Conservation (phyloP, 2,888 invertebrate genomes). For the Carabus problematicus region DNA sequence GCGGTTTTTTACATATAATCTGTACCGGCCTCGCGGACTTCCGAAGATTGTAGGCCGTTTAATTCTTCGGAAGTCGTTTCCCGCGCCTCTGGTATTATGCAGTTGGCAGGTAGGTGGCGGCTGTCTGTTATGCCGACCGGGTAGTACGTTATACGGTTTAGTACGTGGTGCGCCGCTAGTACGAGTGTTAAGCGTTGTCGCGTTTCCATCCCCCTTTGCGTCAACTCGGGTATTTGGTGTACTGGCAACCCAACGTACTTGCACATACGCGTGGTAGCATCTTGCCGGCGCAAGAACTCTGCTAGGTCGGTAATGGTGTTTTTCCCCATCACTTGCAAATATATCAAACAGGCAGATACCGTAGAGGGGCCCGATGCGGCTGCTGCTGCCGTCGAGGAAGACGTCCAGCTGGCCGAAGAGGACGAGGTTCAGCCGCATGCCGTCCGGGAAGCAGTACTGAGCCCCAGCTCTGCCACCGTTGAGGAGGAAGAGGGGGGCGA, state of each 20-base stretch:
- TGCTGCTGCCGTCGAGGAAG: conserved; percentile 18
- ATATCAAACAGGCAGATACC: no score
- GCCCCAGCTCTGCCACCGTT: background rate
- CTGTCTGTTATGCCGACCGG: background rate
- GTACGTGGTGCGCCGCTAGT: background rate
- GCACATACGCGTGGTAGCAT: conserved; percentile 3
- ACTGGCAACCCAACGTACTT: background rate
- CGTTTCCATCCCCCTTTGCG: no score
- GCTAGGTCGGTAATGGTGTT: conserved; percentile 11
- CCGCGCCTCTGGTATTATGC: background rate
- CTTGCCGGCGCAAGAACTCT: conserved; percentile 17
- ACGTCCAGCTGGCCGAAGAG: conserved; percentile 12
- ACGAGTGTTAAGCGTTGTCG: background rate
- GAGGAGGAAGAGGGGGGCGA: background rate
- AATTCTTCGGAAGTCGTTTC: conserved; percentile 18
- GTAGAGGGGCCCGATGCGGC: no score
- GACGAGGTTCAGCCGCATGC: background rate
- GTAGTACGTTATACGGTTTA: no score
- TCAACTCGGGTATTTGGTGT: background rate
- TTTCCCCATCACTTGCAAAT: background rate
- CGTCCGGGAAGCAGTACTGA: background rate
- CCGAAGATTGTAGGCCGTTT: conserved; percentile 11
- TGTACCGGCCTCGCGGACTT: background rate
- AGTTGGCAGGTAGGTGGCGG: background rate
- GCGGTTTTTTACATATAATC: background rate